Base-by-base conservation (phyloP, 2,888 invertebrate genomes). In the Thalpophila matura region DNA sequence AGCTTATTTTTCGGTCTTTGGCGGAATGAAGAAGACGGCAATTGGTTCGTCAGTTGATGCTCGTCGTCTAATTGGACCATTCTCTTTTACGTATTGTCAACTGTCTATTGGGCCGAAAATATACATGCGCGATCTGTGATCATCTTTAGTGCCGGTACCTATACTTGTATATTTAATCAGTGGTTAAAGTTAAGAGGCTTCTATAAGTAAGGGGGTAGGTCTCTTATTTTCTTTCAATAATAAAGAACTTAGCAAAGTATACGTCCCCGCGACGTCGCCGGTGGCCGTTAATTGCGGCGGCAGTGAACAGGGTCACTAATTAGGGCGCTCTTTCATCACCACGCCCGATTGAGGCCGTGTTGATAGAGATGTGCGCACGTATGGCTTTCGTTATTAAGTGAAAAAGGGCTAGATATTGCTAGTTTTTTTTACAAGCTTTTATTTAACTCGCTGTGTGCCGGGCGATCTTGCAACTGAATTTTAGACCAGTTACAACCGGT, bases 251-350 rank as follows among this genome's bases (percentile, higher is more conserved):
- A n/a, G n/a, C n/a, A 14, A n/a, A 20, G 29, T 22, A 31, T 14
- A 45, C 2, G 16, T 1, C 9, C 1, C 24, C 27, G 31, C 26
- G n/a, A 40, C 7, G 6, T 27, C 29, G 24, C 0, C 18, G 26
- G 3, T 6, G 37, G 42, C 2, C 46, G 33, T 55, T 76, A 76
- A 78, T 76, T 76, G 79, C 66, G 20, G 22, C 33, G 58, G 14
- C 40, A 16, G 47, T 55, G 60, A 66, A 45, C 61, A 66, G 54
- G 62, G 60, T 40, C 38, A 45, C 66, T 79, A 78, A 77, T 77
- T 74, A 77, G 51, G 12, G 50, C 56, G 42, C 40, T 29, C 75
- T 78, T 74, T 78, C 57, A 78, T 63, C 76, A 49, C 37, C 50
- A 7, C 61, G 33, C 43, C 29, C 71, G 76, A 76, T 76, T 78